phyloP scores from a whole-genome alignment of 2,797 vertebrate species.

The Eptatretus atami region DNA sequence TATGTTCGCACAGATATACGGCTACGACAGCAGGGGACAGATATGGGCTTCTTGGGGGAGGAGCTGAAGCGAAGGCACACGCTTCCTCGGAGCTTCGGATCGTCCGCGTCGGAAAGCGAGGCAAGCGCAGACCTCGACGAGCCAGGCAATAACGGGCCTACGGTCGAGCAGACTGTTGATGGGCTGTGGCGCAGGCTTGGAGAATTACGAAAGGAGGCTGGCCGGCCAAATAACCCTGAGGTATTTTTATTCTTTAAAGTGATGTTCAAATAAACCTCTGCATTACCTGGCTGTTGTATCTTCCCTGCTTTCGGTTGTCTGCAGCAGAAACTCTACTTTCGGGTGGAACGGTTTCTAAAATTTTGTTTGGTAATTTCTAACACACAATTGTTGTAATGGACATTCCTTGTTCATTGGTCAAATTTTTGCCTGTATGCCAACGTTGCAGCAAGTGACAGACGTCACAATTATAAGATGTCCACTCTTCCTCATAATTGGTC shows the following conservation, averaged over 20 bases:
- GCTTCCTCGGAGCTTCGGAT: slow-evolving; percentile 81
- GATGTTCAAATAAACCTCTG: no score
- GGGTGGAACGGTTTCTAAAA: no score
- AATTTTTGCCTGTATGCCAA: no score
- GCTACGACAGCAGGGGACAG: not conserved
- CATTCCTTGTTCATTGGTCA: no score
- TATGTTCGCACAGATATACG: not conserved
- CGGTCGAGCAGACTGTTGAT: slow-evolving; percentile 48
- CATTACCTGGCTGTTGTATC: no score
- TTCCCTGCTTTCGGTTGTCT: no score
- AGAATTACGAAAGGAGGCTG: slow-evolving; percentile 47
- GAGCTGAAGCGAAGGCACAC: slow-evolving; percentile 73
- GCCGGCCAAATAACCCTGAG: slow-evolving; percentile 71
- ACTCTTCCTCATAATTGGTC: no score
- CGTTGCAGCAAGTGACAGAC: no score
- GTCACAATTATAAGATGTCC: no score
- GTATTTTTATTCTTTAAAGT: slow-evolving; percentile 13
- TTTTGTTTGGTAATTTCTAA: no score
- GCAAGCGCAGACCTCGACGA: not conserved
- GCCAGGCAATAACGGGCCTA: slow-evolving; percentile 15
- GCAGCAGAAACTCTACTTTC: no score
- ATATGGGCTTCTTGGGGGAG: not conserved
- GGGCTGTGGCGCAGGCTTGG: slow-evolving; percentile 46
- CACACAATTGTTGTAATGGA: no score
- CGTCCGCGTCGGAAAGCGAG: slow-evolving; percentile 17